Evolutionary conservation across 2,888 invertebrate species (phyloP).

Genomic region (Octodonta nipae): DNA sequence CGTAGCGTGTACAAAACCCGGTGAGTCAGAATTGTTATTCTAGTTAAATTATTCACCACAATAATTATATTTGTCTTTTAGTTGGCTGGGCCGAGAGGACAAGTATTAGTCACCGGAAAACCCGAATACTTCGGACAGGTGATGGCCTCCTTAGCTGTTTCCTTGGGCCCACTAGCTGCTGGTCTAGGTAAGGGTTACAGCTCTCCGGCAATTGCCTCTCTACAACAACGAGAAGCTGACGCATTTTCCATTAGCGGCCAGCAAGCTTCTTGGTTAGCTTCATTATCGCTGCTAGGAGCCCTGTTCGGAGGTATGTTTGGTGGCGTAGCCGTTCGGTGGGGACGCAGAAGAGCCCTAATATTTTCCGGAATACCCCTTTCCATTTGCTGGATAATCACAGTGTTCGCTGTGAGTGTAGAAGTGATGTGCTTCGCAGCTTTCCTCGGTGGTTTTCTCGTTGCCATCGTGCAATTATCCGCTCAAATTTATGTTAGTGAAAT

Average conservation of each 20-base stretch:
- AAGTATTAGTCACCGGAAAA: conserved; percentile 27
- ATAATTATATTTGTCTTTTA: conserved; percentile 12
- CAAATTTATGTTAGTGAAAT: conserved; percentile 82
- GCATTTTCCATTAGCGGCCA: conserved; percentile 55
- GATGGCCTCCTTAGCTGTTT: conserved; percentile 63
- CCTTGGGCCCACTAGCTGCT: conserved; percentile 65
- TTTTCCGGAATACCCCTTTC: conserved; percentile 63
- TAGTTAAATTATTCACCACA: no score
- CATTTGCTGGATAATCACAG: conserved; percentile 69
- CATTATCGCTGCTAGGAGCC: conserved; percentile 64
- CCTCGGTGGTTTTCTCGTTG: conserved; percentile 53
- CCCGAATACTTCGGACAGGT: conserved; percentile 44
- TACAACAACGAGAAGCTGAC: conserved; percentile 47
- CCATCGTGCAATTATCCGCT: conserved; percentile 33
- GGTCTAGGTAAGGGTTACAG: conserved; percentile 73
- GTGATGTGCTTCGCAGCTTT: conserved; percentile 76
- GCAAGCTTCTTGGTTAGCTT: conserved; percentile 72
- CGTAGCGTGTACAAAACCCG: no score
- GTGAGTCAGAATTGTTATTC: no score
- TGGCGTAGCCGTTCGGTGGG: conserved; percentile 63
- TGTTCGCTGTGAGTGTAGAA: conserved; percentile 60
- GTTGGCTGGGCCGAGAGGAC: conserved; percentile 30
- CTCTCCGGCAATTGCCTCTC: conserved; percentile 66
- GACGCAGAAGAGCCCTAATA: conserved; percentile 55
- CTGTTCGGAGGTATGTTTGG: conserved; percentile 67